phyloP scores from a whole-genome alignment of 2,888 invertebrate species.

The Latrodectus hesperus region DNA sequence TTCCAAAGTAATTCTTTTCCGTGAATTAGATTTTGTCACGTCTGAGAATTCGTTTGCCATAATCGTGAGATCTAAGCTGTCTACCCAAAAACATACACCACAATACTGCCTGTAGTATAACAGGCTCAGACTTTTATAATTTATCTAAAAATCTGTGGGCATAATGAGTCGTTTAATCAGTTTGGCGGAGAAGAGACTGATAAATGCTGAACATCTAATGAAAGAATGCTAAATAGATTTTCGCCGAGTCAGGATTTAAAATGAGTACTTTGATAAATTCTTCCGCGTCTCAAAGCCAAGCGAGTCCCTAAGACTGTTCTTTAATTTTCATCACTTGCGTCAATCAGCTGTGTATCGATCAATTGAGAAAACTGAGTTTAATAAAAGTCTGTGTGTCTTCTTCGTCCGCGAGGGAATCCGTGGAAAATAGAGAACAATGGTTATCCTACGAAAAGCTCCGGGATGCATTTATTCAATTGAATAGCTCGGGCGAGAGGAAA shows the following conservation, averaged over 20 bases:
- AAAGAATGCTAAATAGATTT: constrained; percentile 54
- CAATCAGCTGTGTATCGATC: constrained; percentile 54
- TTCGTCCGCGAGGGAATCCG: constrained; percentile 4
- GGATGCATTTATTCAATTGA: constrained; percentile 59
- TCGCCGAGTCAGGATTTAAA: constrained; percentile 32
- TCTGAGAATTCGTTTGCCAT: no score
- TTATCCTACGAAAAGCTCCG: constrained; percentile 32
- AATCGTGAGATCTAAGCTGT: neutral
- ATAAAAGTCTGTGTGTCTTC: constrained; percentile 30
- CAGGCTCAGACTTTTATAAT: neutral
- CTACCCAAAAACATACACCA: neutral
- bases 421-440: constrained; percentile 45
- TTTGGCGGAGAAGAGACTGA: constrained; percentile 4
- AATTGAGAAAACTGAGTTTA: constrained; percentile 27
- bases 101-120: neutral
- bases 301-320: constrained; percentile 21
- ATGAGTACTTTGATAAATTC: constrained; percentile 45
- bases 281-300: constrained; percentile 28
- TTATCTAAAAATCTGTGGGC: constrained; percentile 47
- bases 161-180: constrained; percentile 33
- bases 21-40: no score
- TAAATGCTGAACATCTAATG: constrained; percentile 36
- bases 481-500: constrained; percentile 39
- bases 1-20: no score
- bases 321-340: constrained; percentile 55